Evolutionary conservation across 2,797 vertebrate species (phyloP).

Genomic region (Sebastes itinus): DNA sequence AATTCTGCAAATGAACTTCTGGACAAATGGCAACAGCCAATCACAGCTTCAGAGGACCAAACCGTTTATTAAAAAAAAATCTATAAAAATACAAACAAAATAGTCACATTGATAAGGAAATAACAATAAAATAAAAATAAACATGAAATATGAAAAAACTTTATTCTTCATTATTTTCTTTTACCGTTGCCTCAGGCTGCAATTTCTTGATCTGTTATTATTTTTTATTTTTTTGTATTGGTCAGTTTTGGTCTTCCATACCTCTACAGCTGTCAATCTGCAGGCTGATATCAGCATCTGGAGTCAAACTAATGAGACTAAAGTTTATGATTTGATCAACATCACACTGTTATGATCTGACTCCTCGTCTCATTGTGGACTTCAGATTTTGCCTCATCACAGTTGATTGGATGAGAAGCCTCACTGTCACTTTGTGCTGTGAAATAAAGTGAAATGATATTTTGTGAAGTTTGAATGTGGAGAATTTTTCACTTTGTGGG

Average conservation of each 20-base stretch:
- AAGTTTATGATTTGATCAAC: background rate
- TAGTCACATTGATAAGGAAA: background rate
- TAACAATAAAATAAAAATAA: background rate
- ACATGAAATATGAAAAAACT: background rate
- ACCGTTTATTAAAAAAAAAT: background rate
- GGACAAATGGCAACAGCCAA: background rate
- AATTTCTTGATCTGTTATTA: background rate
- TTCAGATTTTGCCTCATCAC: background rate
- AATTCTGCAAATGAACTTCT: constrained; percentile 1
- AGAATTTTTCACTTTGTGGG: background rate
- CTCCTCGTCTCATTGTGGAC: background rate
- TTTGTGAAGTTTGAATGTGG: background rate
- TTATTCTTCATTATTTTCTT: background rate
- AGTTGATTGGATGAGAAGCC: background rate
- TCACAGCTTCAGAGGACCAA: background rate
- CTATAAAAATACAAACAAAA: background rate
- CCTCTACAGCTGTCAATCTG: background rate
- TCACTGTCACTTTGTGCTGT: background rate
- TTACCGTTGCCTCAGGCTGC: background rate
- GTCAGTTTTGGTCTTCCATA: background rate
- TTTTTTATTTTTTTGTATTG: too few species aligned
- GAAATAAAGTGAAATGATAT: background rate
- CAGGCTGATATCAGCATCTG: background rate
- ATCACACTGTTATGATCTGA: background rate
- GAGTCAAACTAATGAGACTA: background rate